These are phyloP conservation scores for Chesias legatella DNA, from an alignment of 2,888 invertebrate species.

Conservation along the genomic window DNA sequence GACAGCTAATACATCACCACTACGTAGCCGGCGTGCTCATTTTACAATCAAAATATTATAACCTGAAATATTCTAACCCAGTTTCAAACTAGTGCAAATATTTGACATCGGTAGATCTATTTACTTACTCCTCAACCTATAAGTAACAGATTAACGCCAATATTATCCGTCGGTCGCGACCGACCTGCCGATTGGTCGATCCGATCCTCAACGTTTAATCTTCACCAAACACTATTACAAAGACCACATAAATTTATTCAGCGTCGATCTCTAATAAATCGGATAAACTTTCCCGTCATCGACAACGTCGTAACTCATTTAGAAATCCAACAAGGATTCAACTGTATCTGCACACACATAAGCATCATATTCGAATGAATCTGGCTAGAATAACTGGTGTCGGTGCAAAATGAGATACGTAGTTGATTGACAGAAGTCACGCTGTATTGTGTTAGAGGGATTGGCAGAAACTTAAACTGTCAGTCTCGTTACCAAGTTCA, in stretches of 20 bases:
- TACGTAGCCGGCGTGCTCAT: no score
- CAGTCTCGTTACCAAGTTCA: slow-evolving; percentile 61
- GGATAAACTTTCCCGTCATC: slow-evolving; percentile 50
- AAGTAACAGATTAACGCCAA: slow-evolving; percentile 65
- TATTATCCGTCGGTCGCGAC: slow-evolving; percentile 57
- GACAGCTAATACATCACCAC: no score
- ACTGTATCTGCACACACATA: slow-evolving; percentile 31
- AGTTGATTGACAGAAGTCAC: slow-evolving; percentile 65
- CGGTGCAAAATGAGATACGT: slow-evolving; percentile 49
- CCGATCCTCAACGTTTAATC: slow-evolving; percentile 58
- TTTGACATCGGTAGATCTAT: slow-evolving; percentile 54
- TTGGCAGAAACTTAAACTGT: slow-evolving; percentile 65
- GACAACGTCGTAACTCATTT: slow-evolving; percentile 36
- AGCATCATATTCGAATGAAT: slow-evolving; percentile 33
- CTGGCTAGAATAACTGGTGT: slow-evolving; percentile 34
- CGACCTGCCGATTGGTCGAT: slow-evolving; percentile 47
- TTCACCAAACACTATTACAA: slow-evolving; percentile 67
- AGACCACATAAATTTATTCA: slow-evolving; percentile 67
- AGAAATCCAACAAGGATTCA: slow-evolving; percentile 22
- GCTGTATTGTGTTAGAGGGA: slow-evolving; percentile 54
- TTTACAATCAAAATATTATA: slow-evolving; percentile 11
- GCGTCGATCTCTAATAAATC: slow-evolving; percentile 63
- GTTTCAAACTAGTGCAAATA: slow-evolving; percentile 44
- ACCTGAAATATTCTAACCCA: slow-evolving; percentile 18
- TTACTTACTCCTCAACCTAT: slow-evolving; percentile 57